Evolutionary conservation across 2,797 vertebrate genomes (phyloP).

Genomic region (Alca torda): DNA sequence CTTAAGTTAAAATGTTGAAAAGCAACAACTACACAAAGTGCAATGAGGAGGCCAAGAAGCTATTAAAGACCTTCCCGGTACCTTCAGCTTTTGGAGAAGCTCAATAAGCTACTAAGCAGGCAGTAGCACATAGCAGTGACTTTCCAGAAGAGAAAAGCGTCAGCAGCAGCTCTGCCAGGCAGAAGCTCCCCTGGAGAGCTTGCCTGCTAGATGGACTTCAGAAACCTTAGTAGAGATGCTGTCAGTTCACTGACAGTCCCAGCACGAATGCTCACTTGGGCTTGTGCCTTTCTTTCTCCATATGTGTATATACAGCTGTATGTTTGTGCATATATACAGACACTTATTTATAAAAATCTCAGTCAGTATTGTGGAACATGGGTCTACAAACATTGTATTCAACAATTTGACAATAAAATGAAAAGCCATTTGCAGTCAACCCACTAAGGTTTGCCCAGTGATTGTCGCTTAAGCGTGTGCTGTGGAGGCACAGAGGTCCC

Average conservation of each 20-base stretch:
- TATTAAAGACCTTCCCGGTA: background rate
- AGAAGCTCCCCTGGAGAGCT: background rate
- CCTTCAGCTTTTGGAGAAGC: background rate
- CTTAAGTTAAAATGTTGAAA: background rate
- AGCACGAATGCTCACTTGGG: accelerated
- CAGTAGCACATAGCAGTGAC: background rate
- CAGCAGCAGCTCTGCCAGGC: background rate
- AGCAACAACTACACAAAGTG: background rate
- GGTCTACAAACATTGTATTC: background rate
- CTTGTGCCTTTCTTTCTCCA: background rate
- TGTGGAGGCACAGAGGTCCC: background rate
- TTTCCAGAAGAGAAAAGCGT: background rate
- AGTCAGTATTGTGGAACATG: accelerated
- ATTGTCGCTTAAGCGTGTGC: background rate
- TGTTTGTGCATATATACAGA: background rate
- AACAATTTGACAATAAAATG: background rate
- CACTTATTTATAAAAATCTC: background rate
- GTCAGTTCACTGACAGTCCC: background rate
- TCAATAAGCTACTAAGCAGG: background rate
- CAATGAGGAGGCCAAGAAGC: background rate
- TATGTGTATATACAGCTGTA: accelerated
- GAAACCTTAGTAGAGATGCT: background rate
- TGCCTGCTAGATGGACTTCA: background rate
- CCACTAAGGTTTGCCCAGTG: background rate
- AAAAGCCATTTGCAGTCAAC: background rate